Evolutionary conservation across 2,888 invertebrate species (phyloP), one percentile per base, ranked within the genome.

Genomic region (Drosophila tripunctata): DNA sequence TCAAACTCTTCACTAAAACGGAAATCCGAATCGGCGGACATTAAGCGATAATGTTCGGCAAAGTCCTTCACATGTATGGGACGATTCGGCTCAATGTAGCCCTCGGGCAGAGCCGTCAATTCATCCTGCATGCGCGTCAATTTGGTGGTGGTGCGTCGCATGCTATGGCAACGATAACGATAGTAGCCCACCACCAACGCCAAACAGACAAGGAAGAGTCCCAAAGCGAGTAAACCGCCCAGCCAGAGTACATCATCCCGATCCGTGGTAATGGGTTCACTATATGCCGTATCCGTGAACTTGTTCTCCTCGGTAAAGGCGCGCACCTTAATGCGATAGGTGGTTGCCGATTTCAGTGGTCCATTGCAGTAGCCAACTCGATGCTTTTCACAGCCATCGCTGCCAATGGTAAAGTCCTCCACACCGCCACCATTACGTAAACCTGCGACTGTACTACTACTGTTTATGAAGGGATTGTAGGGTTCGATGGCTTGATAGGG

Each of bases 1-100:
- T 99, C 99, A 92, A 99, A 99, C 92, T 99, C 99, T 92, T 99
- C 99, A 72, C 98, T 98, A 92, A 99, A 99, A 73, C 94, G 94
- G 88, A 85, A 98, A 92, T 99, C 99, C 0, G 98, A 98, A 92
- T 99, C 99, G 31, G 98, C 98, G 6, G 97, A 96, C 98, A 99
- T 99, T 76, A 96, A 93, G 15, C 97, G 94, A 91, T 98, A 98
- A 92, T 99, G 98, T 84, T 98, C 97, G 3, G 95, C 93, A 92
- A 99, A 99, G 88, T 97, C 96, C 66, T 95, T 94, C 65, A 98
- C 94, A 88, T 95, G 94, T 72, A 98, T 96, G 47, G 97, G 97
- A 47, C 97, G 94, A 87, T 95, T 95, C 5, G 95, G 95, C 88
- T 95, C 95, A 61, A 96, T 94, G 35, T 95, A 94, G 64, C 95